Evolutionary conservation across 2,113 vertebrate species (phyloP), one percentile per base, ranked within the genome.

Genomic region (Otus sunia): DNA sequence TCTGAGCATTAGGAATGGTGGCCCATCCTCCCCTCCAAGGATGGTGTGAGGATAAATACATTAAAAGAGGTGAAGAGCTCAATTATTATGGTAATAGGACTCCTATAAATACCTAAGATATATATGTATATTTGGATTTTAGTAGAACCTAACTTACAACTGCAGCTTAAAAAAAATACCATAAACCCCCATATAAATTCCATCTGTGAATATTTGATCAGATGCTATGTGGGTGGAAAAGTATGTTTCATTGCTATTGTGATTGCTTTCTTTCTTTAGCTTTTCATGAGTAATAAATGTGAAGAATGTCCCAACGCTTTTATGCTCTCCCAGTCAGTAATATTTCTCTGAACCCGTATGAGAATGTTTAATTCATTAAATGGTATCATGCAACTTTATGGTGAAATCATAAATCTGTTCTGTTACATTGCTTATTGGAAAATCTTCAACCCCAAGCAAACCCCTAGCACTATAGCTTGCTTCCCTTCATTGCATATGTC

Each of bases 351-450:
- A 97, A 95, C 63, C 77, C 14, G 10, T 74, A 81, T 90, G 77
- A 5, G 80, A 94, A 97, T 97, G 97, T 97, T 97, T 97, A 97
- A 97, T 97, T 96, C 96, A 97, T 97, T 97, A 97, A 96, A 94
- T 91, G 49, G 88, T 96, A 96, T 89, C 95, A 85, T 94, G 83
- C 88, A 96, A 96, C 52, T 88, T 94, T 89, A 96, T 83, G 74
- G 83, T 90, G 93, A 96, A 88, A 89, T 87, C 90, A 77, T 96
- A 96, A 97, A 96, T 93, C 92, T 66, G 58, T 90, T 92, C 83
- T 88, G 39, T 94, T 94, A 79, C 90, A 95, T 14, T 76, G 74
- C 89, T 91, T 95, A 96, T 79, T 92, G 96, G 52, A 94, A 97
- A 92, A 94, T 75, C 76, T 89, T 93, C 74, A 77, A 52, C 26